Base-by-base conservation (phyloP, 2,888 invertebrate genomes). In the Nesidiocoris tenuis region DNA sequence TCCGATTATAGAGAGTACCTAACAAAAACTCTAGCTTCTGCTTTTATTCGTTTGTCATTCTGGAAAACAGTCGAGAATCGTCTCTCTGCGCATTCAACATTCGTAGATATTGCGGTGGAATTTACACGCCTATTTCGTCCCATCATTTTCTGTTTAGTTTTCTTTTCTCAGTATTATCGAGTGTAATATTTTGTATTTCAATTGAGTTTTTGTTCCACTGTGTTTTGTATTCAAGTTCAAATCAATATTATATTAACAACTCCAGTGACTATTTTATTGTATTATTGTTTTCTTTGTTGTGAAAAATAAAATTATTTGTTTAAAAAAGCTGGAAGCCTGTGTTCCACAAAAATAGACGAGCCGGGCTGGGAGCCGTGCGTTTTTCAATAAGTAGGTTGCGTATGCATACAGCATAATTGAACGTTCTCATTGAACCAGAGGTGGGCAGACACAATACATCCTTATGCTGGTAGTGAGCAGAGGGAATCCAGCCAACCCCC, bases 221-320 rank as follows among this genome's bases (percentile, higher is more conserved):
- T 61, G 61, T 75, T 75, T 75, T 68, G 54, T 68, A 68, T 75
- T 75, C 61, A 75, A 67, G 68, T 75, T 68, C 63, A 18, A 75
- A 39, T 59, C 39, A 61, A 61, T 61, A 61, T 75, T 75, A 61
- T 66, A 68, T 75, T 57, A 75, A 75, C 66, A 61, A 75, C 64
- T 65, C 39, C 24, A 75, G 59, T 75, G 75, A 39, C 66, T 66
- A 59, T 66, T 24, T 61, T 18, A 68, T 75, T 61, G 23, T 22
- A 68, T 23, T 61, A 71, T 71, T 61, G 75, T 68, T 75, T 75
- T 75, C 59, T 75, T 75, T 75, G 75, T 75, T 75, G 75, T 75
- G 75, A 19, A 74, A 74, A 75, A 75, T 66, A 61, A 75, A 75
- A 66, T 68, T 75, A 75, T 75, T 75, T 75, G 75, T 75, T 75